Conservation (phyloP, 2,113 vertebrate genomes). For the Trichechus manatus region DNA sequence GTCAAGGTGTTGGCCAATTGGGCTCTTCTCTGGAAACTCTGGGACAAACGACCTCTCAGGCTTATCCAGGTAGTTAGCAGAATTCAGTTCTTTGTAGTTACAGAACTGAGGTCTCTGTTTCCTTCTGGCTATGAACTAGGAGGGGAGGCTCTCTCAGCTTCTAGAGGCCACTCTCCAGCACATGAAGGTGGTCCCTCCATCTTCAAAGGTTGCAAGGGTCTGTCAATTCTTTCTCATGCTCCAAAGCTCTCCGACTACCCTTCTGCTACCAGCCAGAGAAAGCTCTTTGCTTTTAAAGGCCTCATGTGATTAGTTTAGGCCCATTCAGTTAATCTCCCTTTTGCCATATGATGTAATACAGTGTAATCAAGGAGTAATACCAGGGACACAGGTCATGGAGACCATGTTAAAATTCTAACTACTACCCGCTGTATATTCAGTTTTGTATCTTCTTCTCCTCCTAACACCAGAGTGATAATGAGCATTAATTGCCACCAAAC, state of each 20-base stretch:
- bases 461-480: neutral
- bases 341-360: fast-evolving
- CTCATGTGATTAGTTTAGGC: fast-evolving
- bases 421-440: neutral
- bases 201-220: neutral
- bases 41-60: neutral
- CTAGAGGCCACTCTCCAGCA: neutral
- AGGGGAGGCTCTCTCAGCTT: neutral
- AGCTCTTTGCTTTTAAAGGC: neutral
- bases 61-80: neutral
- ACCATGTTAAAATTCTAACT: neutral
- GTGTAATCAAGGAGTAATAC: neutral
- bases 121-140: neutral
- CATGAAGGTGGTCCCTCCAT: neutral
- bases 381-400: neutral
- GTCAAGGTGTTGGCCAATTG: neutral
- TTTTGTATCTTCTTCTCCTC: neutral
- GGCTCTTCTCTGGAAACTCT: neutral
- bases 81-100: neutral
- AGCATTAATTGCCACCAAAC: neutral
- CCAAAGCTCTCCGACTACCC: neutral
- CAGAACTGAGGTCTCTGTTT: neutral
- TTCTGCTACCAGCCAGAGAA: neutral
- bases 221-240: neutral
- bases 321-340: neutral